Evolutionary conservation across 1,140 invertebrate genomes (phyloP).

Genomic region (Semibalanus balanoides): DNA sequence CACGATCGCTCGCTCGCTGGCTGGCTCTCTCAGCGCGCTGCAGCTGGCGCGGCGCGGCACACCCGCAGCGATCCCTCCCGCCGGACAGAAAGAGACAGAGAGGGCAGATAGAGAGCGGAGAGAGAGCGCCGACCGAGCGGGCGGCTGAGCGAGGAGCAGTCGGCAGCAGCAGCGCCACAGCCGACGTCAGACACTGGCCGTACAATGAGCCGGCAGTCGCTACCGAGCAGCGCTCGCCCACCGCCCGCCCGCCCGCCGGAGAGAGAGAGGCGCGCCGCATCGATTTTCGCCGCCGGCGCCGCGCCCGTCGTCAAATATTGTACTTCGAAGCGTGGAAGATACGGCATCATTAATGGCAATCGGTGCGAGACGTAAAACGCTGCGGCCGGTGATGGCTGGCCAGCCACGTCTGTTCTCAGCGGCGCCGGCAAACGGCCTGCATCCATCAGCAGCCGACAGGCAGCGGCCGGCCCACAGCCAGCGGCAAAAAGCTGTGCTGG

Average conservation of each 20-base stretch:
- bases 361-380: neutral
- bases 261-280: neutral
- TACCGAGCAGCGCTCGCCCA: no score
- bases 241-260: no score
- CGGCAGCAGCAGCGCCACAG: neutral
- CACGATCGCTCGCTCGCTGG: no score
- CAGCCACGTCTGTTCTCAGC: no score
- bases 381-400: neutral
- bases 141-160: neutral
- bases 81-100: no score
- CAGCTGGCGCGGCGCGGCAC: no score
- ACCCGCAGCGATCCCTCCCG: no score
- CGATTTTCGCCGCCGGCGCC: conserved; percentile 1
- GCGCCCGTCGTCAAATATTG: neutral
- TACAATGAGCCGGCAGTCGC: neutral
- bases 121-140: neutral
- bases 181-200: neutral
- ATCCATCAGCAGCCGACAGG: neutral
- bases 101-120: no score
- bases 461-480: neutral
- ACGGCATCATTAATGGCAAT: neutral
- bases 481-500: neutral
- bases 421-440: no score
- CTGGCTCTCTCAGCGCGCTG: no score
- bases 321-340: neutral